phyloP scores from a whole-genome alignment of 2,113 vertebrate species.

The Bubalus kerabau region DNA sequence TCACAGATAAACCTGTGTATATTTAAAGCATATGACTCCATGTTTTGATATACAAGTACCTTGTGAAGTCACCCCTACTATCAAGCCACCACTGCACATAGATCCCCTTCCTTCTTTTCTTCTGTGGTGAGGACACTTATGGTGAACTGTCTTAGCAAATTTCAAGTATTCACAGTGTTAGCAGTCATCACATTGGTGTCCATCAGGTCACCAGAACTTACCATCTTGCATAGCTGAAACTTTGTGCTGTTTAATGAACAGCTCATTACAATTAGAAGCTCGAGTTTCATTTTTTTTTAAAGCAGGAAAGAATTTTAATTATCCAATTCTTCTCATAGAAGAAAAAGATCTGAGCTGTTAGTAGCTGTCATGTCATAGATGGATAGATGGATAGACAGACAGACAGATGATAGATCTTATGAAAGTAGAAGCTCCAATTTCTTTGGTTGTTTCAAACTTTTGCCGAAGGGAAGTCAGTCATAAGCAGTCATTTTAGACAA shows the following conservation, averaged over 20 bases:
- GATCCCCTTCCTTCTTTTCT: not conserved
- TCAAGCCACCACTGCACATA: not conserved
- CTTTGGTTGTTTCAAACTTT: not conserved
- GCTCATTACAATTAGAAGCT: not conserved
- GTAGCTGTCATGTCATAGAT: not conserved
- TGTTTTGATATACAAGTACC: not conserved
- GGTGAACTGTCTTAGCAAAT: not conserved
- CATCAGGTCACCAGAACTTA: not conserved
- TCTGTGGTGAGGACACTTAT: not conserved
- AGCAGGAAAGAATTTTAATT: not conserved
- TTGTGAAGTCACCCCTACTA: not conserved
- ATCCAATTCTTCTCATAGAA: not conserved
- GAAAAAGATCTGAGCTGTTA: not conserved
- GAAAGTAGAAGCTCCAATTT: not conserved
- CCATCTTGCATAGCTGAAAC: not conserved
- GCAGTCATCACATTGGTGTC: not conserved
- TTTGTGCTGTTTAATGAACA: not conserved
- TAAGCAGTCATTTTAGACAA: not conserved
- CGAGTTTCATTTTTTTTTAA: not conserved
- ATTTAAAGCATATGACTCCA: not conserved
- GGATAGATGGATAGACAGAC: not conserved
- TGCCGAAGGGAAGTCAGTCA: not conserved
- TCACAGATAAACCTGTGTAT: not conserved
- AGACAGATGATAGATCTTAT: not conserved
- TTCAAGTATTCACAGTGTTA: not conserved